Percentiles rank a stretch among this genome's conserved stretches.
Evolutionary conservation across 2,797 vertebrate genomes (phyloP).

Genomic region (Loriculus beryllinus): DNA sequence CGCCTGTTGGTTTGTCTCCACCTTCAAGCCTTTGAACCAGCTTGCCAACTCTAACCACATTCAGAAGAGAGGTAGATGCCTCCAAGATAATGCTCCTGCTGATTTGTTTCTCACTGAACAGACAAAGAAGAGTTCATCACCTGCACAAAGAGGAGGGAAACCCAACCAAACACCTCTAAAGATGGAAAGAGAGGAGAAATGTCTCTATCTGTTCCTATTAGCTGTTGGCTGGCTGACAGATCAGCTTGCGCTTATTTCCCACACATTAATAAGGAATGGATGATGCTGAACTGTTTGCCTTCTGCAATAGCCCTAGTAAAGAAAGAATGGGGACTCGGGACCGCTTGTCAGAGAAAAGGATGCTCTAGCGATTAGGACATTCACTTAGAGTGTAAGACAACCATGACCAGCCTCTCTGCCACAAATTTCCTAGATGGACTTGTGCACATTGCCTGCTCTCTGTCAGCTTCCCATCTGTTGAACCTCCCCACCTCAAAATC

Average conservation of each 20-base stretch:
- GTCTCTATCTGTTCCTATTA: neutral
- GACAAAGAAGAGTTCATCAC: slow-evolving; percentile 17
- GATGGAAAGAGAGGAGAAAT: neutral
- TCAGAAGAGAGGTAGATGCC: neutral
- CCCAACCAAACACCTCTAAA: neutral
- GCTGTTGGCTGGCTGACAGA: neutral
- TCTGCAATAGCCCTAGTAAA: neutral
- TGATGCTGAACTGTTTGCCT: neutral
- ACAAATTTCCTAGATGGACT: neutral
- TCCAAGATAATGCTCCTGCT: neutral
- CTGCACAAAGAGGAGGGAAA: slow-evolving; percentile 6
- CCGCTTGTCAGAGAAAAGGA: neutral
- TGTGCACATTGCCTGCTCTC: neutral
- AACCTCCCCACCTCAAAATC: neutral
- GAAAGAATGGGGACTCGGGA: neutral
- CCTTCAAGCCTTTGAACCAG: neutral
- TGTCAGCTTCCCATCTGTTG: neutral
- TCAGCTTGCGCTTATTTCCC: neutral
- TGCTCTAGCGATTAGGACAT: neutral
- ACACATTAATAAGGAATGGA: neutral
- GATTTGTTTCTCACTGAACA: slow-evolving; percentile 39
- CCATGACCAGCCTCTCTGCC: neutral
- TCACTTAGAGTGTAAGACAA: neutral
- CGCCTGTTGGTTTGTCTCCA: neutral
- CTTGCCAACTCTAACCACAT: slow-evolving; percentile 10